Evolutionary conservation across 2,113 vertebrate species (phyloP).

Genomic region (Aythya baeri): DNA sequence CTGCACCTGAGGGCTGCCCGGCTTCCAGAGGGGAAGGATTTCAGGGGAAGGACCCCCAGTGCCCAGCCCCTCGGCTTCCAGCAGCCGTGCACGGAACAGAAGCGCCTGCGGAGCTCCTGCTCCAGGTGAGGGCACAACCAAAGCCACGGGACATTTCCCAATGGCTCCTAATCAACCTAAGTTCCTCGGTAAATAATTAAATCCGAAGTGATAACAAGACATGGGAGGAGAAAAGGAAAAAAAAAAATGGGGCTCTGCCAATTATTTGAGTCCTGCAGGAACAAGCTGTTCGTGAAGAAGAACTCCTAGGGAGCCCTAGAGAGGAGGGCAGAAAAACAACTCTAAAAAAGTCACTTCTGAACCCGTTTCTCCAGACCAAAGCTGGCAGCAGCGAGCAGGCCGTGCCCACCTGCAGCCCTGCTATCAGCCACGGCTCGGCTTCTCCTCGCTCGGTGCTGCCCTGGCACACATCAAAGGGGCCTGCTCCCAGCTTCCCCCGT

Average conservation of each 20-base stretch:
- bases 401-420: not conserved
- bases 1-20: accelerated
- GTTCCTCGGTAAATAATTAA: not conserved
- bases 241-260: not conserved
- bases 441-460: not conserved
- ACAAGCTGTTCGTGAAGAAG: not conserved
- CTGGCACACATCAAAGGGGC: not conserved
- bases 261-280: not conserved
- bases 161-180: not conserved
- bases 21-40: not conserved
- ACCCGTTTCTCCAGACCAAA: not conserved
- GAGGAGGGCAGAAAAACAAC: not conserved
- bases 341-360: not conserved
- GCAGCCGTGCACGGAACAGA: accelerated
- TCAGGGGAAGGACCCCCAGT: accelerated
- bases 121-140: not conserved
- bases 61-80: accelerated
- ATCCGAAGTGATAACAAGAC: accelerated
- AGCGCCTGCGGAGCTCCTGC: not conserved
- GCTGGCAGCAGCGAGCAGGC: not conserved
- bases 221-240: not conserved
- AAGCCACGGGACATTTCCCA: not conserved
- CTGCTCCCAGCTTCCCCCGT: not conserved
- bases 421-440: not conserved
- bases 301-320: not conserved